phyloP scores from a whole-genome alignment of 2,888 invertebrate species.

The Pandemis corylana region DNA sequence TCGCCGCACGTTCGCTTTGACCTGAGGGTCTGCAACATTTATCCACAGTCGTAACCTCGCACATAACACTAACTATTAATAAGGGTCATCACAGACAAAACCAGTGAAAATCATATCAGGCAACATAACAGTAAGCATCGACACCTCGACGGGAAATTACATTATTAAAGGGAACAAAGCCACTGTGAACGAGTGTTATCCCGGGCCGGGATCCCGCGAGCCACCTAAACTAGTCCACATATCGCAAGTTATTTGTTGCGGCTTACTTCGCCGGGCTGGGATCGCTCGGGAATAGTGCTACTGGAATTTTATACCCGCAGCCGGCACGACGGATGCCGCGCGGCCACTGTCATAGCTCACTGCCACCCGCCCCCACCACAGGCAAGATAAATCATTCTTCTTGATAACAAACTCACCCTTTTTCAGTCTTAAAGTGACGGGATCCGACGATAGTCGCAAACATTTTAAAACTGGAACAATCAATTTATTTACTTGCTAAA shows the following conservation, averaged over 20 bases:
- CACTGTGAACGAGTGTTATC: constrained; percentile 64
- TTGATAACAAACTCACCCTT: constrained; percentile 88
- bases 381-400: constrained; percentile 48
- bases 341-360: constrained; percentile 54
- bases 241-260: constrained; percentile 68
- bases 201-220: constrained; percentile 66
- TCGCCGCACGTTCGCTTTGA: constrained; percentile 92
- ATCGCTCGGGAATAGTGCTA: constrained; percentile 64
- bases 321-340: constrained; percentile 53
- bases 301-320: constrained; percentile 68
- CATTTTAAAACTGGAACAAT: constrained; percentile 95
- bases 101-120: constrained; percentile 31
- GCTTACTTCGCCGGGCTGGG: constrained; percentile 66
- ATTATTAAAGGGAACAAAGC: constrained; percentile 68
- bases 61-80: constrained; percentile 49
- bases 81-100: constrained; percentile 46
- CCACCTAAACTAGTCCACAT: constrained; percentile 68
- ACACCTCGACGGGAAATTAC: constrained; percentile 52
- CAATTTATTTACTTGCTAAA: constrained; percentile 52
- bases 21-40: constrained; percentile 90
- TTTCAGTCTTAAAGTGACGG: constrained; percentile 95
- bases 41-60: constrained; percentile 43
- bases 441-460: constrained; percentile 95
- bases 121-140: constrained; percentile 39
- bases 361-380: constrained; percentile 40